Conservation (phyloP, 2,888 invertebrate species). For the Gryllus longicercus region DNA sequence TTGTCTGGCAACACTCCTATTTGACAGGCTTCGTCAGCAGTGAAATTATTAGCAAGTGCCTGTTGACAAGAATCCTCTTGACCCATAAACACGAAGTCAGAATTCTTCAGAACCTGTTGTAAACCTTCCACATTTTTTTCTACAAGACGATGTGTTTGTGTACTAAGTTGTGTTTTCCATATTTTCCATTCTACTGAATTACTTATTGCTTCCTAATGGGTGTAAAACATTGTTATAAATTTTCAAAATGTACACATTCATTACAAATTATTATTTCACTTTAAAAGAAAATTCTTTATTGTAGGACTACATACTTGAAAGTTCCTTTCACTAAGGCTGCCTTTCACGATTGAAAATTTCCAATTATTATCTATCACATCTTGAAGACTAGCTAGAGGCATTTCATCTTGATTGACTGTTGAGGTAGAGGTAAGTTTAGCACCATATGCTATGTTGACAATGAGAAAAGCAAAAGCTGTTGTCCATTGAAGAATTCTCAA, state of each 20-base stretch:
- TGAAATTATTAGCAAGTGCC: conserved; percentile 12
- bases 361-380: conserved; percentile 23
- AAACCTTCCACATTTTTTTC: neutral
- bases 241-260: too few species aligned
- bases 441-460: conserved; percentile 23
- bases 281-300: neutral
- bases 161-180: too few species aligned
- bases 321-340: conserved; percentile 22
- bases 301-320: conserved; percentile 17
- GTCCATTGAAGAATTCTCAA: conserved; percentile 21
- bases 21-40: conserved; percentile 23
- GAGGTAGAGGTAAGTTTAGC: conserved; percentile 26
- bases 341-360: conserved; percentile 22
- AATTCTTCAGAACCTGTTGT: neutral
- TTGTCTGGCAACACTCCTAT: conserved; percentile 11
- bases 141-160: too few species aligned
- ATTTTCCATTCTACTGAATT: too few species aligned
- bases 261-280: neutral
- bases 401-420: neutral
- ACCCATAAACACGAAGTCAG: conserved; percentile 27
- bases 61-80: conserved; percentile 25
- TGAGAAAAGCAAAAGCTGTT: conserved; percentile 20
- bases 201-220: too few species aligned
- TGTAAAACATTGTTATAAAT: too few species aligned
- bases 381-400: neutral